Evolutionary conservation across 1,140 invertebrate species (phyloP).

Genomic region (Melipona quadrifasciata): DNA sequence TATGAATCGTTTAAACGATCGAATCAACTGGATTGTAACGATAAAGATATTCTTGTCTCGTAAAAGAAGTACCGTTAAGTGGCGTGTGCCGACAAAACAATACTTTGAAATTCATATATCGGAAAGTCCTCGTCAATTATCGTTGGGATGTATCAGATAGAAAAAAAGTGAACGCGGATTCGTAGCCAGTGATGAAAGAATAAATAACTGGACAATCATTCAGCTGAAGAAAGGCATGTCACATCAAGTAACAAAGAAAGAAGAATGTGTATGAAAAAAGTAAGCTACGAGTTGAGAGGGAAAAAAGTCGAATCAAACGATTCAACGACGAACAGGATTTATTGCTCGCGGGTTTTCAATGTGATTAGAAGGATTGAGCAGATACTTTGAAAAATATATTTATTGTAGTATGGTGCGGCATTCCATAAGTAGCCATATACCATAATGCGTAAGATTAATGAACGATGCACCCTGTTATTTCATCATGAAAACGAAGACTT

Average conservation of each 20-base stretch:
- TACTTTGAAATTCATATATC: background rate
- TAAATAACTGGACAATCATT: slow-evolving; percentile 24
- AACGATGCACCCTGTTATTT: background rate
- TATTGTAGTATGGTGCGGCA: background rate
- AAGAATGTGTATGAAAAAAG: background rate
- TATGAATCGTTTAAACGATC: background rate
- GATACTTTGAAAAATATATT: background rate
- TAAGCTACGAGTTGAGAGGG: background rate
- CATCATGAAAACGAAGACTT: background rate
- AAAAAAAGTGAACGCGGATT: slow-evolving; percentile 24
- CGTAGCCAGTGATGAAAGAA: slow-evolving; percentile 2
- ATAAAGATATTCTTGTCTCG: background rate
- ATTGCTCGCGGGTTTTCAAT: background rate
- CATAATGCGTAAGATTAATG: background rate
- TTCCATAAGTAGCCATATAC: background rate
- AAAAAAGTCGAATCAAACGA: background rate
- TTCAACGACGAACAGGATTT: background rate
- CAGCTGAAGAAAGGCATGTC: slow-evolving; percentile 14
- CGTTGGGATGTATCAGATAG: background rate
- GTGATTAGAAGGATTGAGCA: background rate
- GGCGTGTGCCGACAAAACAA: background rate
- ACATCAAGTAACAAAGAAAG: background rate
- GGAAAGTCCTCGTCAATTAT: background rate
- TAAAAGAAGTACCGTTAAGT: background rate
- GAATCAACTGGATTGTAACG: background rate